Base-by-base conservation (phyloP, 2,113 vertebrate species). In the Eubucco bourcierii region DNA sequence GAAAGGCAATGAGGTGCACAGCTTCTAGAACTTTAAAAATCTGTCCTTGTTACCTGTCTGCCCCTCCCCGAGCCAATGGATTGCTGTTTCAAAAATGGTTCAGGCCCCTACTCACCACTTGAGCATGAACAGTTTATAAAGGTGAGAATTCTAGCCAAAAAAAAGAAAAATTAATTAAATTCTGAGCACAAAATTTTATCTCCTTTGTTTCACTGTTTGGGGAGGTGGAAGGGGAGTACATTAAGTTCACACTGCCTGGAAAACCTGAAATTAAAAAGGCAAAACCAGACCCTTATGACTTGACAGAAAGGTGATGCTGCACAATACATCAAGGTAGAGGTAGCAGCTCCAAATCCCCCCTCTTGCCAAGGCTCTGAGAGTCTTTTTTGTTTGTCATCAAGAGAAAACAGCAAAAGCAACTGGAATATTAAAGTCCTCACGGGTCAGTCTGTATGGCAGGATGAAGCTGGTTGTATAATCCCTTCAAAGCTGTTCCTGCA, bases 401-500 rank as follows among this genome's bases (percentile, higher is more conserved):
- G 11, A 7, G 47, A 70, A 82, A 39, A 34, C 12, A 46, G 56
- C 64, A 70, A 84, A 50, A 27, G 15, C 24, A 73, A 24, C 9
- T 6, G 16, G 20, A 37, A n/a, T 1, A 1, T 25, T 14, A 18
- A 39, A 67, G 7, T 14, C 9, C 10, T 7, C 0, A 0, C 60
- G 3, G 8, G 70, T 12, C 0, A 0, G 5, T 15, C 11, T 2
- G 2, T 1, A 1, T 1, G 2, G 9, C 15, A 33, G 2, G 31
- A 6, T 1, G 0, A 31, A 76, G 27, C 3, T 29, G 13, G 47
- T 8, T 5, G 8, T 0, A 0, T 13, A 20, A 13, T 12, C 15
- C 21, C 64, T 53, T 79, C 72, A 56, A 37, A 72, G 16, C 24
- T 19, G 21, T 44, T 47, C 59, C 64, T n/a, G 28, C 2, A 0